A percentile compares a stretch with the other conserved stretches of the same genome.
Conservation (phyloP, 1,140 invertebrate genomes). For the Cydia amplana region DNA sequence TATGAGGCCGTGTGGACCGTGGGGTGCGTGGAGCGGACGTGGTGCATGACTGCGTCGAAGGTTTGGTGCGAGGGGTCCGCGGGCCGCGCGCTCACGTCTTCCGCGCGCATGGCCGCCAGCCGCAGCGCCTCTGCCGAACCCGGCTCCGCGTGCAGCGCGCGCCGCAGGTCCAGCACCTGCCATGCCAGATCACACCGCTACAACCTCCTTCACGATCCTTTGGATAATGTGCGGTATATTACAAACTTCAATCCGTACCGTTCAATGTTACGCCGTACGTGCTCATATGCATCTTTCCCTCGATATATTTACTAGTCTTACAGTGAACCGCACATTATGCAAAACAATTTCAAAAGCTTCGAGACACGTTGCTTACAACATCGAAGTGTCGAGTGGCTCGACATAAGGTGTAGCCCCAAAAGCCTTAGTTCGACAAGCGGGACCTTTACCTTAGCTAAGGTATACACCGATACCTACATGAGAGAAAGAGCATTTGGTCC, state of each 20-base stretch:
- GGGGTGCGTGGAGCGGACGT: conserved; percentile 66
- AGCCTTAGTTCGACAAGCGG: conserved; percentile 2
- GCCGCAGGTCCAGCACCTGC: conserved; percentile 84
- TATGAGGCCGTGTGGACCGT: conserved; percentile 49
- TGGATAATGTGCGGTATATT: conserved; percentile 6
- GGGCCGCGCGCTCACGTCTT: conserved; percentile 67
- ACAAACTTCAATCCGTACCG: not conserved
- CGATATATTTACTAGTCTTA: not conserved
- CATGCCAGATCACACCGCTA: conserved; percentile 72
- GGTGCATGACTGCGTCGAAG: conserved; percentile 78
- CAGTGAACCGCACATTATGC: conserved; percentile 33
- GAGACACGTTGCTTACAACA: conserved; percentile 33
- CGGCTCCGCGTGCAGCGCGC: conserved; percentile 83
- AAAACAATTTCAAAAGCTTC: conserved; percentile 25
- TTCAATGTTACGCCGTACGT: not conserved
- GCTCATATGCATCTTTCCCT: not conserved
- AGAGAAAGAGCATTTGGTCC: conserved; percentile 22
- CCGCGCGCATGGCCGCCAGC: conserved; percentile 74
- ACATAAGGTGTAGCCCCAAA: conserved; percentile 9
- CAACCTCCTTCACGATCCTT: not conserved
- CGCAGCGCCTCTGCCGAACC: conserved; percentile 77
- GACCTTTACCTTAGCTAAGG: not conserved
- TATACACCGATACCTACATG: conserved; percentile 11
- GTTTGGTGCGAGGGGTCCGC: conserved; percentile 63
- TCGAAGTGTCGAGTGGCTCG: conserved; percentile 1